phyloP scores from a whole-genome alignment of 37 sponge, comb jelly and placozoan genomes.

The Cladorhizidae sp. region DNA sequence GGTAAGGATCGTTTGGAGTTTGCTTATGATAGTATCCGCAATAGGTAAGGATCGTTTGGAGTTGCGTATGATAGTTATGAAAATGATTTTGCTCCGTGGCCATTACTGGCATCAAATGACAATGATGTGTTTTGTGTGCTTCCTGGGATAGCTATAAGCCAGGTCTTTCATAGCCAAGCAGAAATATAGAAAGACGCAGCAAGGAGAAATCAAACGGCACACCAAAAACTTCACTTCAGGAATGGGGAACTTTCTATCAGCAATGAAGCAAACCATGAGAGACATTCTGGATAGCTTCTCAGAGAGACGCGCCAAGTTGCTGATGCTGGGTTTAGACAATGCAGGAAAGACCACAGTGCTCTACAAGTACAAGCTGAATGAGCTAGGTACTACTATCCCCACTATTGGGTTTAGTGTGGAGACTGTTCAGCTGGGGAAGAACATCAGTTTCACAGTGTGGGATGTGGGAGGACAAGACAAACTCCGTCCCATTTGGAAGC shows the following conservation, averaged over 20 bases:
- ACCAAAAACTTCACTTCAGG: too few relatives aligned
- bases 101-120: not conserved
- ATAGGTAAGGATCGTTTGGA: too few relatives aligned
- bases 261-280: conserved; percentile 19
- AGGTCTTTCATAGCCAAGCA: too few relatives aligned
- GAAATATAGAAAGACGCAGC: too few relatives aligned
- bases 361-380: conserved; percentile 97
- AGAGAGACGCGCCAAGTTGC: conserved; percentile 75
- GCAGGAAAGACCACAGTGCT: conserved; percentile 98
- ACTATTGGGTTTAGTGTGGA: conserved; percentile 99
- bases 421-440: conserved; percentile 86
- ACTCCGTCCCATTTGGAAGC: conserved; percentile 91
- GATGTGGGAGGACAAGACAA: conserved; percentile 98
- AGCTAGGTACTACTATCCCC: conserved; percentile 84
- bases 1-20: too few relatives aligned
- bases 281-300: conserved; percentile 13
- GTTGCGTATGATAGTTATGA: not conserved
- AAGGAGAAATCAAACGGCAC: not conserved
- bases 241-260: conserved; percentile 35
- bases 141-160: too few relatives aligned
- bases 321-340: conserved; percentile 98
- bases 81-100: too few relatives aligned
- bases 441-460: conserved; percentile 93
- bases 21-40: too few relatives aligned
- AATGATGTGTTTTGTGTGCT: too few relatives aligned